A percentile compares a stretch with the other conserved stretches of the same genome.
Evolutionary conservation across 2,797 vertebrate species (phyloP).

Genomic region (Apodemus agrarius): DNA sequence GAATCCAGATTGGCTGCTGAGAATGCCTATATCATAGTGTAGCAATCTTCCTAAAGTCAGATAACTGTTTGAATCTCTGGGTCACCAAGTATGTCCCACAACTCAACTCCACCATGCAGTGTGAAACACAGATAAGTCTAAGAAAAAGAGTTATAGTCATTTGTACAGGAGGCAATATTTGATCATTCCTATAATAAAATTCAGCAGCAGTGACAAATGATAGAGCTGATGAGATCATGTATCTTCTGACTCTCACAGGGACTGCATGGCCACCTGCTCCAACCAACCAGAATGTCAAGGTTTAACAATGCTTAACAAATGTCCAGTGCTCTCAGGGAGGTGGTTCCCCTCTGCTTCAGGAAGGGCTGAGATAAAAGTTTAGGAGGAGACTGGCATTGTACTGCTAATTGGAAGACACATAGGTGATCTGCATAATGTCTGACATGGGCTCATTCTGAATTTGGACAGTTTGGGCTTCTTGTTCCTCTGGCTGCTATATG

Average conservation of each 20-base stretch:
- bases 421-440: slow-evolving; percentile 98
- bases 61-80: not conserved
- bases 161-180: not conserved
- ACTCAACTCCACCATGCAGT: not conserved
- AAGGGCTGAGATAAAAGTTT: not conserved
- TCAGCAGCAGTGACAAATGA: not conserved
- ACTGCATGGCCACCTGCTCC: not conserved
- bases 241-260: not conserved
- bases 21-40: not conserved
- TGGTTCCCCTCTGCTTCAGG: not conserved
- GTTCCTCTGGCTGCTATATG: slow-evolving; percentile 97
- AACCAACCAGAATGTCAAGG: not conserved
- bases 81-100: not conserved
- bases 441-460: slow-evolving; percentile 97
- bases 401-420: slow-evolving; percentile 89
- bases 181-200: not conserved
- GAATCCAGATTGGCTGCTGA: not conserved
- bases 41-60: not conserved
- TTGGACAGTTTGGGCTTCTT: slow-evolving; percentile 97
- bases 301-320: not conserved
- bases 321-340: not conserved
- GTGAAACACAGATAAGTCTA: not conserved
- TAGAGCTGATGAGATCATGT: not conserved
- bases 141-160: not conserved
- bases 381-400: too few relatives aligned